phyloP scores from a whole-genome alignment of 2,888 invertebrate species.

The Microdon myrmicae region DNA sequence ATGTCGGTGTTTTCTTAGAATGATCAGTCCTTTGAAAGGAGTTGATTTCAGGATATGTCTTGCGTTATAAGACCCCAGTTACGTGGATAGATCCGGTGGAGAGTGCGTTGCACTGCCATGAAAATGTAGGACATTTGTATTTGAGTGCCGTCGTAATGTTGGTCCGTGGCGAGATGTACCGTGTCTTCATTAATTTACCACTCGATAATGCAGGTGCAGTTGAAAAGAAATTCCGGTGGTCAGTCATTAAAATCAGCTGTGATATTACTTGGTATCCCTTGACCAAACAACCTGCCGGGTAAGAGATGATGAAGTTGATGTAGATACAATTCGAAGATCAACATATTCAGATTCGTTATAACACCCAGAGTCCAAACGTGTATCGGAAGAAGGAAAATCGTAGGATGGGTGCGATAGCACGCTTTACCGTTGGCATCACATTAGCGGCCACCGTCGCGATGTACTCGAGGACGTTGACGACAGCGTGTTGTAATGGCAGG shows the following conservation, averaged over 20 bases:
- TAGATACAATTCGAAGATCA: constrained; percentile 20
- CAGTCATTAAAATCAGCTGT: constrained; percentile 51
- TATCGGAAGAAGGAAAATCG: constrained; percentile 18
- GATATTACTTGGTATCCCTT: constrained; percentile 23
- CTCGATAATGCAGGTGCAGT: constrained; percentile 45
- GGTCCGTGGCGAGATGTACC: constrained; percentile 5
- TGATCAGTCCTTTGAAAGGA: constrained; percentile 9
- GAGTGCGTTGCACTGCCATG: constrained; percentile 9
- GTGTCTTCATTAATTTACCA: constrained; percentile 45
- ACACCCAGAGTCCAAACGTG: constrained; percentile 13
- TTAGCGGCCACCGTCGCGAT: constrained; percentile 7
- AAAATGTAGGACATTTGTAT: constrained; percentile 30
- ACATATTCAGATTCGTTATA: constrained; percentile 36
- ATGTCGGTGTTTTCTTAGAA: constrained; percentile 42
- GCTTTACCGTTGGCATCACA: constrained; percentile 43
- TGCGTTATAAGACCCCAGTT: constrained; percentile 9
- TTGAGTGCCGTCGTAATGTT: no score
- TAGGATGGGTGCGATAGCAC: constrained; percentile 44
- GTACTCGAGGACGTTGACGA: constrained; percentile 8
- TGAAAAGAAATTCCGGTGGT: constrained; percentile 40
- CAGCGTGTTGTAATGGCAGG: constrained; percentile 45
- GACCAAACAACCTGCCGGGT: constrained; percentile 8
- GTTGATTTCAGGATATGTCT: constrained; percentile 19
- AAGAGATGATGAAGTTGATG: constrained; percentile 24
- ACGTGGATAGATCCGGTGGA: constrained; percentile 10